Evolutionary conservation across 1,140 invertebrate species (phyloP), one percentile per base, ranked within the genome.

Genomic region (Epicauta chinensis): DNA sequence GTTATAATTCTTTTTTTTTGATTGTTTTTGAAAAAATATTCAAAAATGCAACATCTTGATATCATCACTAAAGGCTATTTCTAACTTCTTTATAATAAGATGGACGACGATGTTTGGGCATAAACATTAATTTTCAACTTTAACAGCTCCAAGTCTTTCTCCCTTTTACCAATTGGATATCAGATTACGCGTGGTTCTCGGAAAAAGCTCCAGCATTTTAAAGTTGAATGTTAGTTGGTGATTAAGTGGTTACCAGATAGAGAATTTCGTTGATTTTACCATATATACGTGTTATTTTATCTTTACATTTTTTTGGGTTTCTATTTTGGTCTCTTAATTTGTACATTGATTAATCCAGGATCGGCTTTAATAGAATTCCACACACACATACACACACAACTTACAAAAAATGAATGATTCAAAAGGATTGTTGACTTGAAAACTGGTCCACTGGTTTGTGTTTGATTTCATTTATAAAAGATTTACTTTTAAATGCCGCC

Each of bases 41-140:
- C 32, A 11, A 34, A 12, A 34, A 34, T 34, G 32, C 32, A 34
- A 34, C 66, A 68, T 68, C 66, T 68, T 68, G 66, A 68, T 68
- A 68, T 67, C 66, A 12, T 11, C 32, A 55, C 38, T 56, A 51
- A 60, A 59, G 59, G 63, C 58, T 65, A n/a, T 34, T 34, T 34
- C 32, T 34, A 34, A 23, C 23, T 23, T 23, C 32, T 34, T 58
- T 59, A 61, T 57, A 61, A 58, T 60, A 67, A 68, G 65, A 68
- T 67, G 65, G 60, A 68, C 65, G 62, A 58, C 57, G 59, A 56
- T 57, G 56, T 46, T 56, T 51, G 62, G 60, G 60, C 65, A 68
- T 68, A 68, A 68, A 67, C 65, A 67, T 68, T 67, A 68, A 67
- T 67, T 67, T 68, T 64, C 4, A 68, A 67, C 58, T 62, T 34